Evolutionary conservation across 2,888 invertebrate genomes (phyloP), one percentile per base, ranked within the genome.

Genomic region (Anorthoa munda): DNA sequence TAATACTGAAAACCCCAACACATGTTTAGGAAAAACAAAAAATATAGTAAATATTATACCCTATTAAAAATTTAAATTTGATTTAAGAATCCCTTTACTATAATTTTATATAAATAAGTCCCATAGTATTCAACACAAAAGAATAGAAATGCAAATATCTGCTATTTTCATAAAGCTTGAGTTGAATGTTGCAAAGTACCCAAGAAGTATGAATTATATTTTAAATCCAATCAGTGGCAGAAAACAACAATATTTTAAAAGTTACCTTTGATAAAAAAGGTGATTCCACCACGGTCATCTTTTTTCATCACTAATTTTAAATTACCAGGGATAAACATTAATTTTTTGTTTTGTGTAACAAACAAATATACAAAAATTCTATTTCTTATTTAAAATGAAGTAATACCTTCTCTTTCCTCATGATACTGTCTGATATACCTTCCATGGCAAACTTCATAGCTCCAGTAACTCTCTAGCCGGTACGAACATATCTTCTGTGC

Each of bases 381-480:
- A 15, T 18, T n/a, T 45, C 15, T 26, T 26, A 5, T 31, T 45
- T 23, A 23, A 39, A 55, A 21, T 0, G 2, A n/a, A 23, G 2
- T 59, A 26, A n/a, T 82, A 93, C 97, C 98, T 92, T 99, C 99
- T 85, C 99, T 97, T 88, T 99, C 99, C 92, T 99, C 99, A 92
- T 99, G 99, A 92, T 98, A 99, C 92, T 99, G 99, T 45, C 98
- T 97, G 4, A 99, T 97, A 92, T 98, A 98, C 86, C 97, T 97
- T 0, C 99, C 99, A 93, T 99, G 99, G 89, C 99, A 99, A 48
- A 99, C 97, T 94, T 99, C 99, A 92, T 99, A 99, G 0, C 99
- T 99, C 99, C 99, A 99, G 90, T 99, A 99, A 4, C 98, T 97
- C 91, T 99, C 99, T 66, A 99, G 94, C 81, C 98, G 97, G 89